Evolutionary conservation across 2,888 invertebrate species (phyloP), one percentile per base, ranked within the genome.

Genomic region (Eilema griseolum): DNA sequence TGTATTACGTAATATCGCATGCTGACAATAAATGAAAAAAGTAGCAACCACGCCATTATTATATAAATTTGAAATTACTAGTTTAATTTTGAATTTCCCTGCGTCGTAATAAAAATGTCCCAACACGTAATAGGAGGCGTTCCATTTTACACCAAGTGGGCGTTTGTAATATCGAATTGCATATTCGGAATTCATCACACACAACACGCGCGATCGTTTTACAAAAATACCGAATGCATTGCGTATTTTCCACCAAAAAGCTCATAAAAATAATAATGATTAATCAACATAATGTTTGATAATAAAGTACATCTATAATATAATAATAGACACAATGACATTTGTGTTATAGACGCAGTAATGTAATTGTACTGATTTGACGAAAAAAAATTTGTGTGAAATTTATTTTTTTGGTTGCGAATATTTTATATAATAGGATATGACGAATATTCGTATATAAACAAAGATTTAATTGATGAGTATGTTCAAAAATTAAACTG

Each of bases 121-220:
- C 57, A 68, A 73, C 66, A 69, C 81, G 82, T 65, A 81, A 78
- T 75, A 72, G 63, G 61, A 76, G 73, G 81, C 76, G 79, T 76
- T 41, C 8, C 1, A 68, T 71, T 73, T 69, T 59, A 16, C 61
- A 16, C 14, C 60, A 74, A 81, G 75, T 83, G 83, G 83, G 81
- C 79, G 81, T 81, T 37, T 59, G 3, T 10, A 61, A 52, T 76
- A 72, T 81, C 61, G 31, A 26, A 26, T 81, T 81, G 31, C 81
- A 46, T 28, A 33, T 61, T 56, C 23, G 70, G 69, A 72, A 75
- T 71, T 66, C 67, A 66, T 64, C 23, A 33, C 41, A 60, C 23
- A 20, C 11, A 56, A 20, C 5, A 56, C 41, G 24, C 26, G 16
- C 33, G 33, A 66, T 69, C 65, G 23, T 23, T 26, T 70, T 70